These are phyloP conservation scores for Cosmopolites sordidus DNA, from an alignment of 2,888 invertebrate species.

Conservation along the genomic window DNA sequence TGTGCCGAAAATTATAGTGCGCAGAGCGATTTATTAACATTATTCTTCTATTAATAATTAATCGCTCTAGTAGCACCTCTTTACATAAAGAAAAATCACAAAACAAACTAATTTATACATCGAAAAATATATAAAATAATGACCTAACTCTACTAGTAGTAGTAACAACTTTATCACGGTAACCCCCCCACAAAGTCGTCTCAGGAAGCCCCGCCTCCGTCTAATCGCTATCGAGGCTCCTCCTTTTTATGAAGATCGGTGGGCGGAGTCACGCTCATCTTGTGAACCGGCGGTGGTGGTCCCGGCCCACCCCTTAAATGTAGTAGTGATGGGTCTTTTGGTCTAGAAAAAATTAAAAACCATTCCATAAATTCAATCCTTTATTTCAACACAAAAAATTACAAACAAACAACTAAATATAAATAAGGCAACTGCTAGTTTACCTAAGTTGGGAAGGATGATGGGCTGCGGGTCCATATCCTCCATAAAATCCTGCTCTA, in stretches of 20 bases:
- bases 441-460: slow-evolving; percentile 42
- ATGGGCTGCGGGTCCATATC: slow-evolving; percentile 50
- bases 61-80: background rate
- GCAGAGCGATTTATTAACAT: background rate
- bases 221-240: slow-evolving; percentile 55
- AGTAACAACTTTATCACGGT: slow-evolving; percentile 12
- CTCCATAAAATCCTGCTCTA: slow-evolving; percentile 72
- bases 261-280: slow-evolving; percentile 57
- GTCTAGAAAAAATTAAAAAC: slow-evolving; percentile 9
- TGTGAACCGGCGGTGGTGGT: slow-evolving; percentile 47
- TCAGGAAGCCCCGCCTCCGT: slow-evolving; percentile 9
- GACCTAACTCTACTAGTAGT: slow-evolving; percentile 1
- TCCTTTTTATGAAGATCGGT: slow-evolving; percentile 58
- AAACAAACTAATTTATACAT: background rate
- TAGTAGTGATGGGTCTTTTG: slow-evolving; percentile 53
- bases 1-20: background rate
- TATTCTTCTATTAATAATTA: background rate
- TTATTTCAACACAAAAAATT: background rate
- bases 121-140: background rate
- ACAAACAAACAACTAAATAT: background rate
- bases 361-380: background rate
- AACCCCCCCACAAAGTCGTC: background rate
- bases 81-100: background rate
- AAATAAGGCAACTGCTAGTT: background rate
- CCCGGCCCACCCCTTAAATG: slow-evolving; percentile 54